phyloP scores from a whole-genome alignment of 64 coral and sea anemone genomes.

The Platygyra sinensis region DNA sequence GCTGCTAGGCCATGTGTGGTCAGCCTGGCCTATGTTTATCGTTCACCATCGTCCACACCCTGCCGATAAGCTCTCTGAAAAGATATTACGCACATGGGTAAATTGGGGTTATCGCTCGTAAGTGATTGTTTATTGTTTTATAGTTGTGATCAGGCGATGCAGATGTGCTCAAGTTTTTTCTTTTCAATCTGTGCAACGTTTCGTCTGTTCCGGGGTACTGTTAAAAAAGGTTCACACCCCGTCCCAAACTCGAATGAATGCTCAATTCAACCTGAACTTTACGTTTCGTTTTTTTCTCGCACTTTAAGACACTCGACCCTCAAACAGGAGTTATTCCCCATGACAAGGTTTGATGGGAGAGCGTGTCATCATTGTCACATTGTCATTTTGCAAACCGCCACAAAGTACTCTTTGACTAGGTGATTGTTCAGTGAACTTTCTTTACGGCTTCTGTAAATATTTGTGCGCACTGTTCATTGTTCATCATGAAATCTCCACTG shows the following conservation, averaged over 20 bases:
- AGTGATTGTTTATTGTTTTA: constrained; percentile 74
- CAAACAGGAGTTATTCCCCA: not conserved
- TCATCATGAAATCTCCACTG: not conserved
- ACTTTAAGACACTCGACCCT: not conserved
- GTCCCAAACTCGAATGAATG: constrained; percentile 16
- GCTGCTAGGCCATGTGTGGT: constrained; percentile 1
- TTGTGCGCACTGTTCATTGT: constrained; percentile 15
- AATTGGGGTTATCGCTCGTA: constrained; percentile 3
- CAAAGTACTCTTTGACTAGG: constrained; percentile 6
- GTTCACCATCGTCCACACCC: not conserved
- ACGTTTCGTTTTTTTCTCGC: not conserved
- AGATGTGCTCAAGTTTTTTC: constrained; percentile 42
- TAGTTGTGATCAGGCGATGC: constrained; percentile 61
- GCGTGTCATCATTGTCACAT: constrained; percentile 28
- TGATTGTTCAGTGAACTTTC: not conserved
- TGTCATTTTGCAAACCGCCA: constrained; percentile 17
- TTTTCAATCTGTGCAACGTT: not conserved
- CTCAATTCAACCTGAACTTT: not conserved
- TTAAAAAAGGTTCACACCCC: not conserved
- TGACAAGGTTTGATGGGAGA: constrained; percentile 16
- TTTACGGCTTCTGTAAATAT: constrained; percentile 42
- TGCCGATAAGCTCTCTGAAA: constrained; percentile 6
- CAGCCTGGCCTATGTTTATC: constrained; percentile 22
- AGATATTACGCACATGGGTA: constrained; percentile 37
- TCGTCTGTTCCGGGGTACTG: too few relatives aligned